Evolutionary conservation across 2,113 vertebrate species (phyloP).

Genomic region (Trinectes maculatus): DNA sequence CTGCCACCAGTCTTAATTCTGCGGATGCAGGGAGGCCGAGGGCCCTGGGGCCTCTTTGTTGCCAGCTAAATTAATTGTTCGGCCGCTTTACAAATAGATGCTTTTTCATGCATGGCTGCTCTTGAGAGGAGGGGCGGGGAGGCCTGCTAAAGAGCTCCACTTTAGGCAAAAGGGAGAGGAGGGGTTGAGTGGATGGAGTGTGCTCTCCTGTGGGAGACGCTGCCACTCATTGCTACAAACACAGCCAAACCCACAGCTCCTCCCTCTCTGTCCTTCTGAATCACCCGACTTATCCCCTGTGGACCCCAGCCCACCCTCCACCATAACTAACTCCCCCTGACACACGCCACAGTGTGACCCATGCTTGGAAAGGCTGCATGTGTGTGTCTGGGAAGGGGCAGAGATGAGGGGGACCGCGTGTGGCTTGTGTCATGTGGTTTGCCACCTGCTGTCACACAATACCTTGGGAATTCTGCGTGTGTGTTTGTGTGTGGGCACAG

Average conservation of each 20-base stretch:
- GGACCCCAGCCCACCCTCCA: conserved; percentile 36
- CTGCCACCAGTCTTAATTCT: conserved; percentile 71
- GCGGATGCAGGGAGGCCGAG: conserved; percentile 49
- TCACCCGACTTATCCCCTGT: conserved; percentile 53
- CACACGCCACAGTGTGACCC: conserved; percentile 70
- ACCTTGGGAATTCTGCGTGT: conserved; percentile 75
- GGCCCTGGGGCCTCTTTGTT: conserved; percentile 79
- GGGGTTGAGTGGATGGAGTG: conserved; percentile 58
- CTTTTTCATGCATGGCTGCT: conserved; percentile 81
- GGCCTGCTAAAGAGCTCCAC: conserved; percentile 78
- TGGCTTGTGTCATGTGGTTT: conserved; percentile 72
- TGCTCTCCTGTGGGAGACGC: conserved; percentile 61
- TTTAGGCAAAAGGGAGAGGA: conserved; percentile 68
- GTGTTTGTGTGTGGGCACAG: conserved; percentile 44
- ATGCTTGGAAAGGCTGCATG: conserved; percentile 24
- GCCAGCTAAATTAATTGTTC: conserved; percentile 83
- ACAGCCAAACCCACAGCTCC: conserved; percentile 53
- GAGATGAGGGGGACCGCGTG: conserved; percentile 23
- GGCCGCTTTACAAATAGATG: conserved; percentile 83
- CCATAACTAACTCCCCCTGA: conserved; percentile 41
- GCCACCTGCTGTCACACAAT: conserved; percentile 82
- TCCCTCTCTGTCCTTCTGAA: conserved; percentile 40
- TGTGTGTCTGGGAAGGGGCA: conserved; percentile 12
- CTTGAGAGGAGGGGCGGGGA: conserved; percentile 70
- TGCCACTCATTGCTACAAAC: conserved; percentile 64